A percentile compares a stretch with the other conserved stretches of the same genome.
These are phyloP conservation scores for Cepphus grylle DNA, from an alignment of 2,113 vertebrate species.

Conservation along the genomic window DNA sequence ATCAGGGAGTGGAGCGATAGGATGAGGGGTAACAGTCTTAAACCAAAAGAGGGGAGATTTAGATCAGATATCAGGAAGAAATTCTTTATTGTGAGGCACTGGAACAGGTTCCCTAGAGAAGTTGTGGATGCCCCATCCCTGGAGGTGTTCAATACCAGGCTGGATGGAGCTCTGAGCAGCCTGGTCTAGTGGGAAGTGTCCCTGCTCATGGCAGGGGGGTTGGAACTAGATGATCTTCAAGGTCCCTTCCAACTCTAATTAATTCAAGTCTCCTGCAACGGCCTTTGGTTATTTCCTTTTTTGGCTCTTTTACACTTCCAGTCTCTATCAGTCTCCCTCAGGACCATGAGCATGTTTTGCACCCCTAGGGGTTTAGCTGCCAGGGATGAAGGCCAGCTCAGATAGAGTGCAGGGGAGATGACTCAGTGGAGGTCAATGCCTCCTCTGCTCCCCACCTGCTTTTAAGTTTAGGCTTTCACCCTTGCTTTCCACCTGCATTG, in stretches of 20 bases:
- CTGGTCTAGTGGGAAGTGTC: not conserved
- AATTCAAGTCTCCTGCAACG: not conserved
- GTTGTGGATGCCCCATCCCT: not conserved
- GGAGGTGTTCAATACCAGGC: not conserved
- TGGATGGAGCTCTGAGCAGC: not conserved
- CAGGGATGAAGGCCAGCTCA: not conserved
- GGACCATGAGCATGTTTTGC: not conserved
- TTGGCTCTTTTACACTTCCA: not conserved
- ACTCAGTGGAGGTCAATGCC: not conserved
- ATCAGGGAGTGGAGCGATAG: not conserved
- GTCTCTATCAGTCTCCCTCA: not conserved
- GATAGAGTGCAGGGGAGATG: too few relatives aligned
- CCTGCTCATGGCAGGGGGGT: not conserved
- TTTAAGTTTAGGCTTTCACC: not conserved
- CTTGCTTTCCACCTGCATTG: not conserved
- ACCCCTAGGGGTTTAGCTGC: not conserved
- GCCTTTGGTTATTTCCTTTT: not conserved
- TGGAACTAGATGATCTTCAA: not conserved
- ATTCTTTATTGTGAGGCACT: not conserved
- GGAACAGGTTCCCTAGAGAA: not conserved
- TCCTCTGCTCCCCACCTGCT: not conserved
- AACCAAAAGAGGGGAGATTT: not conserved
- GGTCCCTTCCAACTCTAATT: not conserved
- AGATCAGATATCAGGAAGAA: not conserved
- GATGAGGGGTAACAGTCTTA: not conserved